Evolutionary conservation across 1,140 invertebrate genomes (phyloP).

Genomic region (Philopotamus ludificatus): DNA sequence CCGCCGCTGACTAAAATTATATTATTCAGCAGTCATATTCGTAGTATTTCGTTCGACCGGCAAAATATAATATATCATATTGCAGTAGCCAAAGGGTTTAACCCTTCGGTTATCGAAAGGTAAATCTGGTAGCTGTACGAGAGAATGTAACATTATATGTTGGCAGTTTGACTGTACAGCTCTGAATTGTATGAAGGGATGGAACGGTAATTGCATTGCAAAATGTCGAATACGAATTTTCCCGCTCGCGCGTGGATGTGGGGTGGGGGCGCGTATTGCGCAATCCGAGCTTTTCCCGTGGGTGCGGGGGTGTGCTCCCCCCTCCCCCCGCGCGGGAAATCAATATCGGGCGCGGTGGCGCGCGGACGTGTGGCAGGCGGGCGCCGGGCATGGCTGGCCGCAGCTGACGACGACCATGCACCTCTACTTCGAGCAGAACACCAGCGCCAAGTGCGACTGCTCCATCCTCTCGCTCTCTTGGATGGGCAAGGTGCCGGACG

Average conservation of each 20-base stretch:
- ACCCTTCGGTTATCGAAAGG: no score
- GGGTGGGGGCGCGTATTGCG: not conserved
- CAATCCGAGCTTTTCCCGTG: slow-evolving; percentile 4
- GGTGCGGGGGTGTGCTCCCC: slow-evolving; percentile 8
- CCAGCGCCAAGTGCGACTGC: slow-evolving; percentile 91
- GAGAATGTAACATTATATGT: no score
- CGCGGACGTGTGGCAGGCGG: not conserved
- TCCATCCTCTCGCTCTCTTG: slow-evolving; percentile 92
- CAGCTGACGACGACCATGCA: slow-evolving; percentile 62
- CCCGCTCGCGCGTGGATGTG: not conserved
- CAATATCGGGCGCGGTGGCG: slow-evolving; percentile 33
- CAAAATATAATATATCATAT: no score
- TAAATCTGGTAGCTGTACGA: no score
- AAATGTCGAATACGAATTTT: no score
- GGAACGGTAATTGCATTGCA: no score
- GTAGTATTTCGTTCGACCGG: no score
- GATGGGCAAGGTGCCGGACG: slow-evolving; percentile 97
- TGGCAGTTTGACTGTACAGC: no score
- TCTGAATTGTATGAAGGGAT: no score
- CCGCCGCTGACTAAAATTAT: no score
- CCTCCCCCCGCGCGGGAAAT: slow-evolving; percentile 35
- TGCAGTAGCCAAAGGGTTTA: no score
- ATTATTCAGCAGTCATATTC: no score
- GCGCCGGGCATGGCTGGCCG: slow-evolving; percentile 19
- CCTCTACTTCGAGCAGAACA: slow-evolving; percentile 90